Evolutionary conservation across 2,113 vertebrate genomes (phyloP).

Genomic region (Ascaphus truei): DNA sequence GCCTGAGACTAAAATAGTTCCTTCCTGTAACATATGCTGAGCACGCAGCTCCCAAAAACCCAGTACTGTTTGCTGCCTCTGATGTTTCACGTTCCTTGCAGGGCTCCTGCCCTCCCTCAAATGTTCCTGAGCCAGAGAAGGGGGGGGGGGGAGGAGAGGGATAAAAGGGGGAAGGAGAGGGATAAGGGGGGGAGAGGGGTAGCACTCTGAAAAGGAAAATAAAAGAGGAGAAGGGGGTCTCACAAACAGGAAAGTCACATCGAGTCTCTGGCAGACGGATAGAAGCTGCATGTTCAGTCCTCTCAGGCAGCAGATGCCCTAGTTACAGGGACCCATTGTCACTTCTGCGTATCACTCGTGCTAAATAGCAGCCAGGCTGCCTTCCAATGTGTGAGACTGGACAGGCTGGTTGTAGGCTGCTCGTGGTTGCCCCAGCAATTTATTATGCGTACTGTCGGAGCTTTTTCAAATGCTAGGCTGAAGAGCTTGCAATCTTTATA

Average conservation of each 20-base stretch:
- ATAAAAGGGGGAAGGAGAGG: slow-evolving; percentile 12
- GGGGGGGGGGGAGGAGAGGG: neutral
- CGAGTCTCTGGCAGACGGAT: slow-evolving; percentile 4
- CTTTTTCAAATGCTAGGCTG: no score
- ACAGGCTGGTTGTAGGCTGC: no score
- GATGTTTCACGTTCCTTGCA: neutral
- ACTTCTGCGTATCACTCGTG: neutral
- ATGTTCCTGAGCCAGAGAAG: slow-evolving; percentile 21
- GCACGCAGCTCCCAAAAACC: slow-evolving; percentile 20
- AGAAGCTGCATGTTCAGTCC: neutral
- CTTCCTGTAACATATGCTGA: slow-evolving; percentile 33
- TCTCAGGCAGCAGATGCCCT: neutral
- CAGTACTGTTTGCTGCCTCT: slow-evolving; percentile 2
- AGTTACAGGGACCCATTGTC: neutral
- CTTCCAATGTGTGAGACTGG: no score
- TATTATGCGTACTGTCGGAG: no score
- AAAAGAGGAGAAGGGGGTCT: no score
- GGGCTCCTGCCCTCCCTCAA: slow-evolving; percentile 4
- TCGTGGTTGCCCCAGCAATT: no score
- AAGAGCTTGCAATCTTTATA: no score
- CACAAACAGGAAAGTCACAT: slow-evolving; percentile 23
- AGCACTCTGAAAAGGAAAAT: no score
- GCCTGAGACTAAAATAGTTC: slow-evolving; percentile 25
- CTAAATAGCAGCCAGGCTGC: no score
- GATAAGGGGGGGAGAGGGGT: neutral